Conservation (phyloP, 2,797 vertebrate genomes). For the Gallinago solitaria region DNA sequence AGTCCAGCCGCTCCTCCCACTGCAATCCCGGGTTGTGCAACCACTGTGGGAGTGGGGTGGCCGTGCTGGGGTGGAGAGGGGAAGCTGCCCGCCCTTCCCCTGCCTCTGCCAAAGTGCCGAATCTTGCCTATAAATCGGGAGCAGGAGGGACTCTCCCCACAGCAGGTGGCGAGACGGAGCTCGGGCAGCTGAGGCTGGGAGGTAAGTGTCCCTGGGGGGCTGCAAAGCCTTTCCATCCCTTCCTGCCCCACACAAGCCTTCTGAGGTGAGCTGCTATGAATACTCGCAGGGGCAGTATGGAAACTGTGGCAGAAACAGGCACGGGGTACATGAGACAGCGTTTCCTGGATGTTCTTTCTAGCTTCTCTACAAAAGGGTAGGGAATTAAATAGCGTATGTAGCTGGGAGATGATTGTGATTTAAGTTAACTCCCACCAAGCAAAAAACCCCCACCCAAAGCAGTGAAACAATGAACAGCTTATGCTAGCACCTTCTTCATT, state of each 20-base stretch:
- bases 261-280: neutral
- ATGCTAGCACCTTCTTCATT: neutral
- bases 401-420: neutral
- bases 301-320: neutral
- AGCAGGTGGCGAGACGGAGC: fast-evolving
- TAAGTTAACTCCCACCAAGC: neutral
- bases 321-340: fast-evolving
- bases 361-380: neutral
- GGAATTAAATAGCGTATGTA: neutral
- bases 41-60: neutral
- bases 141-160: fast-evolving
- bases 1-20: neutral
- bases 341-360: neutral
- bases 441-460: fast-evolving
- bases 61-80: fast-evolving
- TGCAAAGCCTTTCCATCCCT: neutral
- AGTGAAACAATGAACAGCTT: neutral
- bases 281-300: neutral
- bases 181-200: neutral
- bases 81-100: neutral
- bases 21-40: neutral
- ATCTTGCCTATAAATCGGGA: neutral
- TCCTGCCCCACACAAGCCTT: neutral
- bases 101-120: fast-evolving
- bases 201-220: neutral